A percentile compares a stretch with the other conserved stretches of the same genome.
phyloP scores from a whole-genome alignment of 2,113 vertebrate genomes.

The Cryptomyrus ogoouensis region DNA sequence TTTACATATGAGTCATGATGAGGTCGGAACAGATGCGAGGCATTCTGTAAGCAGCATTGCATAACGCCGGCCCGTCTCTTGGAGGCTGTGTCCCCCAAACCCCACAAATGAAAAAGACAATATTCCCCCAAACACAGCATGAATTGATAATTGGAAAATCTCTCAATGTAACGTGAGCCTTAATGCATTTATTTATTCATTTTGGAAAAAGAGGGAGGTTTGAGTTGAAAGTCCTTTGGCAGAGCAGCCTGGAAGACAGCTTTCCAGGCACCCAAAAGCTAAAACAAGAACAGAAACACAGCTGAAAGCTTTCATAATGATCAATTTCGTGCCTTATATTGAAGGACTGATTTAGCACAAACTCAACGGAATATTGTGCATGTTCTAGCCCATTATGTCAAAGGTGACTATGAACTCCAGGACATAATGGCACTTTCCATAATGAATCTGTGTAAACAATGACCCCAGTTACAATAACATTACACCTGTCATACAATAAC shows the following conservation, averaged over 20 bases:
- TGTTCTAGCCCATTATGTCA: background rate
- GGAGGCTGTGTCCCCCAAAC: background rate
- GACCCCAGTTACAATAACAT: background rate
- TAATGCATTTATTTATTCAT: constrained; percentile 10
- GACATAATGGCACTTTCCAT: background rate
- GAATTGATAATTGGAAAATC: constrained; percentile 5
- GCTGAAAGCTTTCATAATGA: background rate
- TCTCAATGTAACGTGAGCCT: background rate
- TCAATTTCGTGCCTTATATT: background rate
- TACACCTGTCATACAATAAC: no score
- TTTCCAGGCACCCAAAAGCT: background rate
- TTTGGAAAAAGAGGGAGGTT: background rate
- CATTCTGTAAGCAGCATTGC: background rate
- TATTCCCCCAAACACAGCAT: background rate
- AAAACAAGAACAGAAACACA: background rate
- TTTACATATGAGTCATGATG: background rate
- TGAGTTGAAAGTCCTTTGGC: background rate
- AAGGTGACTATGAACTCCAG: background rate
- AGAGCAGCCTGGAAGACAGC: background rate
- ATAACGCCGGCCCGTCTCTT: background rate
- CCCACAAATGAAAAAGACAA: background rate
- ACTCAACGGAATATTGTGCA: background rate
- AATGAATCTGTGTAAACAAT: constrained; percentile 1
- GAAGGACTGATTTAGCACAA: background rate
- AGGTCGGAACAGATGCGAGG: background rate